Conservation (phyloP, 64 coral and sea anemone genomes). For the Porites lutea region DNA sequence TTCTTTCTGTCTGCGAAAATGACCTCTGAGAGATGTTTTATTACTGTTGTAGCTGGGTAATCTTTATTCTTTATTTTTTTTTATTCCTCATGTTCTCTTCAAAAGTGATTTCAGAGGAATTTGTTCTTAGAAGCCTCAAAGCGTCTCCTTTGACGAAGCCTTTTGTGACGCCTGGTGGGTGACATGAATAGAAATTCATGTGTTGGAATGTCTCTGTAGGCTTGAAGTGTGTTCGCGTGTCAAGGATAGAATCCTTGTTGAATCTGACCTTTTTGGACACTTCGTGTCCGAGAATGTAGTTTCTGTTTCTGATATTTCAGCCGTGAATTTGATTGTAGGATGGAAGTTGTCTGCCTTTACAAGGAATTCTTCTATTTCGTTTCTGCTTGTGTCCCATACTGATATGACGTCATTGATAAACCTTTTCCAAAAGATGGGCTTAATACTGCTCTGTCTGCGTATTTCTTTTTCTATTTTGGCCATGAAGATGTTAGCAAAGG, state of each 20-base stretch:
- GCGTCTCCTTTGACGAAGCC: neutral
- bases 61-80: too few relatives aligned
- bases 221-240: slow-evolving; percentile 26
- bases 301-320: neutral
- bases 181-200: neutral
- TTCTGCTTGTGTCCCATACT: too few relatives aligned
- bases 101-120: slow-evolving; percentile 2
- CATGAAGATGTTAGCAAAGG: too few relatives aligned
- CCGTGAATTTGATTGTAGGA: too few relatives aligned
- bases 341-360: too few relatives aligned
- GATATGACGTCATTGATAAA: too few relatives aligned
- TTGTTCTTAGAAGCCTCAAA: slow-evolving; percentile 1
- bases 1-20: too few relatives aligned
- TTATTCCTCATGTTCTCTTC: slow-evolving; percentile 8
- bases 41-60: too few relatives aligned
- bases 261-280: slow-evolving; percentile 15
- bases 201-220: slow-evolving; percentile 5
- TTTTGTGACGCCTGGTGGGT: neutral
- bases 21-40: too few relatives aligned
- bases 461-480: neutral
- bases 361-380: too few relatives aligned
- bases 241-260: slow-evolving; percentile 8
- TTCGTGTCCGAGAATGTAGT: neutral
- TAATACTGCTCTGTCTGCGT: neutral
- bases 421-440: neutral